Percentiles rank a stretch among this genome's conserved stretches.
Evolutionary conservation across 2,113 vertebrate species (phyloP).

Genomic region (Cichladusa arquata): DNA sequence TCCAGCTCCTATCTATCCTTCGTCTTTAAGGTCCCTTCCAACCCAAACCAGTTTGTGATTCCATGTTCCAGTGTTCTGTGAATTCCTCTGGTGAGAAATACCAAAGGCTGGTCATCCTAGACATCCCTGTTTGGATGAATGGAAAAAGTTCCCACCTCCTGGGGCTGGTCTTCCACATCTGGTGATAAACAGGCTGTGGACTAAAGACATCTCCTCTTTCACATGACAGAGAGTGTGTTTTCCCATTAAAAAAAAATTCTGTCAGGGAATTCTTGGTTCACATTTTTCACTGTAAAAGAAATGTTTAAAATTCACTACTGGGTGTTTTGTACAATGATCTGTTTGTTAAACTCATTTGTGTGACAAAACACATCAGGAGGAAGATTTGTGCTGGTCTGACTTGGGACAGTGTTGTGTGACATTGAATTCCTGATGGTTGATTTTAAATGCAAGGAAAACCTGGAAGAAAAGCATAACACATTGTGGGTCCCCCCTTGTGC

Average conservation of each 20-base stretch:
- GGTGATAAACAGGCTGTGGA: background rate
- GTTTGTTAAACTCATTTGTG: background rate
- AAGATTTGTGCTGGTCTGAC: background rate
- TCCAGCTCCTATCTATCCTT: background rate
- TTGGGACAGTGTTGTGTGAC: background rate
- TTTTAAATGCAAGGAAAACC: background rate
- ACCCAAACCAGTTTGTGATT: background rate
- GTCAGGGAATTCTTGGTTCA: background rate
- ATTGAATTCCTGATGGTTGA: background rate
- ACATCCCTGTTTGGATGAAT: background rate
- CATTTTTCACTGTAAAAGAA: background rate
- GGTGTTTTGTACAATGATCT: background rate
- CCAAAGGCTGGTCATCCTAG: background rate
- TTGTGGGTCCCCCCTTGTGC: background rate
- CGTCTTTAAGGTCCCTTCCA: background rate
- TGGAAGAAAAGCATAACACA: background rate
- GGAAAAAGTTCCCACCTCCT: background rate
- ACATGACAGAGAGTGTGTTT: rapidly evolving
- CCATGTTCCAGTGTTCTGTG: background rate
- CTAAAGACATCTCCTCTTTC: background rate
- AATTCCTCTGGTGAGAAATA: background rate
- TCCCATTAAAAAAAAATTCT: background rate
- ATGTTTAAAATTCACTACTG: background rate
- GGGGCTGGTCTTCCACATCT: background rate
- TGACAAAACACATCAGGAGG: background rate